Evolutionary conservation across 2,113 vertebrate genomes (phyloP).

Genomic region (Zosterops japonicus): DNA sequence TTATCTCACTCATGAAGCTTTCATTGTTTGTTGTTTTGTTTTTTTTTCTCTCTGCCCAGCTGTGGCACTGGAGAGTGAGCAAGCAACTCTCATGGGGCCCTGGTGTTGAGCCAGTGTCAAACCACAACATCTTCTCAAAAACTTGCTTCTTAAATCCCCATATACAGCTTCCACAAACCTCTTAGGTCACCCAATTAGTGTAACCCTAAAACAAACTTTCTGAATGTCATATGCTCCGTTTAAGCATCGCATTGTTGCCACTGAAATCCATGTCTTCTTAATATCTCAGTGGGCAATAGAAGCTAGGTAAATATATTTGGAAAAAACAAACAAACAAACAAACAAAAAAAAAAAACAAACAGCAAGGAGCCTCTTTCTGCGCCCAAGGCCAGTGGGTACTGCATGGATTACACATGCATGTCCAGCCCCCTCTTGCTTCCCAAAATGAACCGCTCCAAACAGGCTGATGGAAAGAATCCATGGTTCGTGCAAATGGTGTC

Average conservation of each 20-base stretch:
- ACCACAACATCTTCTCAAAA: not conserved
- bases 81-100: not conserved
- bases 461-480: rapidly evolving
- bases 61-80: not conserved
- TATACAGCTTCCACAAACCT: not conserved
- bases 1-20: not conserved
- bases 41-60: not conserved
- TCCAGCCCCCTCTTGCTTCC: not conserved
- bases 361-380: not conserved
- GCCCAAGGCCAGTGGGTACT: not conserved
- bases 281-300: not conserved
- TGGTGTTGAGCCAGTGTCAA: not conserved
- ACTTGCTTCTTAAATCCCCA: not conserved
- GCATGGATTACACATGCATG: not conserved
- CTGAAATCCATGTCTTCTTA: not conserved
- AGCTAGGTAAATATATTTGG: not conserved
- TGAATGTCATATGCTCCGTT: not conserved
- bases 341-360: not conserved
- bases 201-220: not conserved
- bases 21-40: not conserved
- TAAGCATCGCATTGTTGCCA: not conserved
- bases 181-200: not conserved
- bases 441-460: not conserved
- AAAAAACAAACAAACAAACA: too few species aligned
- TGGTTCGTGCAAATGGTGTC: not conserved